These are phyloP conservation scores for Illadopsis cleaveri DNA, from an alignment of 2,113 vertebrate species.

Conservation along the genomic window DNA sequence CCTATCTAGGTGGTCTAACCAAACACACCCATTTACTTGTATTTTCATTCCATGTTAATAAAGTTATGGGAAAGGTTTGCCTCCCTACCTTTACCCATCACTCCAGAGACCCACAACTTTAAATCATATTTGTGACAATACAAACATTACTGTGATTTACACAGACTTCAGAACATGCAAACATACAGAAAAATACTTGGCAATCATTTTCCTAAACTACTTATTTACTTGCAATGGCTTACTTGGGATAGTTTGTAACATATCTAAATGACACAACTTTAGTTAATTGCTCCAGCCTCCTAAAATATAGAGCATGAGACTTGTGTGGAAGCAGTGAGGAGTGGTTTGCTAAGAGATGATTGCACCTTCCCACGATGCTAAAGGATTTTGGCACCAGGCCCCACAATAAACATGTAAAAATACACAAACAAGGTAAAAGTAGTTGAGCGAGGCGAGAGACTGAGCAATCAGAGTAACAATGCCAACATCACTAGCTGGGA, in stretches of 20 bases:
- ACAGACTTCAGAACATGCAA: neutral
- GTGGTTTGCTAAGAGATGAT: neutral
- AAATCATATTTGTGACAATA: neutral
- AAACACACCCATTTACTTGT: neutral
- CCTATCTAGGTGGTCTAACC: neutral
- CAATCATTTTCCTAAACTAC: neutral
- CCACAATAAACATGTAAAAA: neutral
- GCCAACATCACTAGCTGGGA: neutral
- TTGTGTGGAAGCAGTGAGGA: neutral
- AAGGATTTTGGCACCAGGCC: neutral
- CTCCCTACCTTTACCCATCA: neutral
- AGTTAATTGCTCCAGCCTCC: neutral
- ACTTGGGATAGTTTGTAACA: neutral
- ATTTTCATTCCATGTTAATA: neutral
- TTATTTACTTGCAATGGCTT: neutral
- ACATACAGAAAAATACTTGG: neutral
- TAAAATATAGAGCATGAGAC: fast-evolving
- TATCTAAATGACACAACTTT: neutral
- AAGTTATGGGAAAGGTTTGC: neutral
- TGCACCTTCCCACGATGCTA: neutral
- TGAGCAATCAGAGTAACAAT: neutral
- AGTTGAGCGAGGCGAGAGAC: neutral
- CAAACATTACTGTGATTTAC: neutral
- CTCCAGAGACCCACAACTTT: neutral
- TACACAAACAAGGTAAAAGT: neutral